Conservation (phyloP, 2,113 vertebrate genomes). For the Nycticebus coucang region DNA sequence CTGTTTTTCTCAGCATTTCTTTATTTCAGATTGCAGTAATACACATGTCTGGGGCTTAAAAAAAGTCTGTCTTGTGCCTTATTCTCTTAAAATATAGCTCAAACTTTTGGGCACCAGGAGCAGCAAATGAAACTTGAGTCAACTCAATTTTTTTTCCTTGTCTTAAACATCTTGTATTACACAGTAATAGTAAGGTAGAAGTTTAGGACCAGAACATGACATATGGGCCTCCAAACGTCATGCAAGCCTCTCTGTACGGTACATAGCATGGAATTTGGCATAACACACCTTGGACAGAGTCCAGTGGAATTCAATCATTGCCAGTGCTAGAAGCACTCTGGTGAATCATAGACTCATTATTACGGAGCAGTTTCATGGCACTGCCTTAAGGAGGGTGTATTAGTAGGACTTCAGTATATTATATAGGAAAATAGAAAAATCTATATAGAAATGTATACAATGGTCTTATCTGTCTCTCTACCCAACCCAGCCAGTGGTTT, state of each 20-base stretch:
- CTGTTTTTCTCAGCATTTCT: slow-evolving; percentile 79
- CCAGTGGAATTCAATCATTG: slow-evolving; percentile 3
- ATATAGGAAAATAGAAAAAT: background rate
- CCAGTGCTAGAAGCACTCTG: slow-evolving; percentile 15
- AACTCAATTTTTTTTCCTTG: background rate
- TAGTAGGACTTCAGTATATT: background rate
- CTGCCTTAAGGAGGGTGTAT: background rate
- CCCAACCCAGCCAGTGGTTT: background rate
- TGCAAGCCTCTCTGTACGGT: background rate
- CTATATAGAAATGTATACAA: background rate
- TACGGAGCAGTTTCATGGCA: background rate
- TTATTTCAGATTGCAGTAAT: slow-evolving; percentile 79
- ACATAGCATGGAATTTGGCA: slow-evolving; percentile 19
- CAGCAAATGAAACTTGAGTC: slow-evolving; percentile 37
- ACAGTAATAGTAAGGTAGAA: slow-evolving; percentile 64
- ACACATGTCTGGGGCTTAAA: slow-evolving; percentile 53
- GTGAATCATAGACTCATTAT: slow-evolving; percentile 37
- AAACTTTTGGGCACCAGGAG: slow-evolving; percentile 34
- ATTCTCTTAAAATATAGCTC: slow-evolving; percentile 60
- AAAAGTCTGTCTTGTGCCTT: slow-evolving; percentile 70
- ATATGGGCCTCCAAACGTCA: slow-evolving; percentile 25
- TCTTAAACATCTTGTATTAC: slow-evolving; percentile 28
- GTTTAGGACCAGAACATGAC: slow-evolving; percentile 41
- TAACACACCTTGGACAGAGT: background rate
- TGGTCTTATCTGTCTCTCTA: background rate